Evolutionary conservation across 2,888 invertebrate species (phyloP), one percentile per base, ranked within the genome.

Genomic region (Synergus laeviventris): DNA sequence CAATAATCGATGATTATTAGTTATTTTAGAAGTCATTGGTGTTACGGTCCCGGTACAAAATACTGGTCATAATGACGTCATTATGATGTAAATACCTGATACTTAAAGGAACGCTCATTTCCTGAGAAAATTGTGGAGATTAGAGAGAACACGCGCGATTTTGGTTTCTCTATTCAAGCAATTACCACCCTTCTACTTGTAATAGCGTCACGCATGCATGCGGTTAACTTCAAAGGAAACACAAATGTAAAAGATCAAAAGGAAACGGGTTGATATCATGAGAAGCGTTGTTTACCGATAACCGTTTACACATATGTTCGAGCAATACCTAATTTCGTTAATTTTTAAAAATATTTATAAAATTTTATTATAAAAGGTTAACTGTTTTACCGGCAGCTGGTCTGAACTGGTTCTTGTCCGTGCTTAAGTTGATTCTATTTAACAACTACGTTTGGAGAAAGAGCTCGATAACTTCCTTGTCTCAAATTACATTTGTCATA

Each of bases 71-170:
- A 8, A n/a, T n/a, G 8, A 49, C 8, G 8, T n/a, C 11, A 42
- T 39, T 64, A 42, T 39, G 11, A 64, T 64, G 62, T 62, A 31
- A 62, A 62, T 62, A 8, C 14, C 11, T 18, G 21, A n/a, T 64
- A 64, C 64, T 64, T 64, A 64, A 7, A 11, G 39, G 18, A 64
- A 64, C 5, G 2, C 7, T 8, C 1, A n/a, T 8, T 49, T 8
- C 8, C 49, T n/a, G 18, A 39, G 18, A 18, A 18, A 21, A 42
- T 18, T 21, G 2, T 42, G 3, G 2, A 21, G 39, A 64, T 64
- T 38, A 21, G 21, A 64, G 21, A 64, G 64, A 64, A 64, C 64
- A 64, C 64, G 64, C 42, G 64, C 64, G 21, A 39, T 39, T 64
- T 38, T 64, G 14, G 14, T 39, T 38, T 64, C 39, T 62, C 38